These are phyloP conservation scores for Micrastur ruficollis DNA, from an alignment of 2,797 vertebrate genomes.

Conservation along the genomic window DNA sequence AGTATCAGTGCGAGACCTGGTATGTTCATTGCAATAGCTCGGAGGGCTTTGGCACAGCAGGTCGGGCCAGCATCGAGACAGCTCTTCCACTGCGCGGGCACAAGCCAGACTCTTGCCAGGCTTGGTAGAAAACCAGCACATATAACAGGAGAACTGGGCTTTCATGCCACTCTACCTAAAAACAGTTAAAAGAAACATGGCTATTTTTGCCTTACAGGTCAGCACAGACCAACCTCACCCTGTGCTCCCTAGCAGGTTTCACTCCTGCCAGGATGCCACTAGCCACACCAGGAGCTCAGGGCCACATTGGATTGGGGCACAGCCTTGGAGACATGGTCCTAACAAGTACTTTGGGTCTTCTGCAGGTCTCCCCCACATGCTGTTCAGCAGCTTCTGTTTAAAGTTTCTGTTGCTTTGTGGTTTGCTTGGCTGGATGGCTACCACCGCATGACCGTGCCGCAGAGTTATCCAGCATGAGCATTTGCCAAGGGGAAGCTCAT, in stretches of 20 bases:
- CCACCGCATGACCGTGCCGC: background rate
- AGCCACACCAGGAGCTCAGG: background rate
- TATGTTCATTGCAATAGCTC: background rate
- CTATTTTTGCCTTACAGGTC: background rate
- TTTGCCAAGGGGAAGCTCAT: background rate
- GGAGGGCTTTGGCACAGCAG: background rate
- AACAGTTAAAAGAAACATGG: background rate
- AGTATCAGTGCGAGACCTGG: background rate
- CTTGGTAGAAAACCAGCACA: background rate
- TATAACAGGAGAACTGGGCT: background rate
- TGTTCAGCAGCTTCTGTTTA: background rate
- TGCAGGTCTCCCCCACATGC: background rate
- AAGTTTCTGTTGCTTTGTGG: background rate
- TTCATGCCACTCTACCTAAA: background rate
- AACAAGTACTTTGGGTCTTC: background rate
- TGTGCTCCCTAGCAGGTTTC: background rate
- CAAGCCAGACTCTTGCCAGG: background rate
- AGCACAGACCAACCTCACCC: background rate
- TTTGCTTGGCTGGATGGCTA: background rate
- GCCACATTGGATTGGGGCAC: rapidly evolving
- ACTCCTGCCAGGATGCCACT: background rate
- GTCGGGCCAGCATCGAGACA: background rate
- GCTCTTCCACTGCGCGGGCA: background rate
- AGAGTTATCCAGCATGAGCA: background rate
- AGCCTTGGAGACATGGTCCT: background rate